phyloP scores from a whole-genome alignment of 2,888 invertebrate genomes.

The Petrolisthes cinctipes region DNA sequence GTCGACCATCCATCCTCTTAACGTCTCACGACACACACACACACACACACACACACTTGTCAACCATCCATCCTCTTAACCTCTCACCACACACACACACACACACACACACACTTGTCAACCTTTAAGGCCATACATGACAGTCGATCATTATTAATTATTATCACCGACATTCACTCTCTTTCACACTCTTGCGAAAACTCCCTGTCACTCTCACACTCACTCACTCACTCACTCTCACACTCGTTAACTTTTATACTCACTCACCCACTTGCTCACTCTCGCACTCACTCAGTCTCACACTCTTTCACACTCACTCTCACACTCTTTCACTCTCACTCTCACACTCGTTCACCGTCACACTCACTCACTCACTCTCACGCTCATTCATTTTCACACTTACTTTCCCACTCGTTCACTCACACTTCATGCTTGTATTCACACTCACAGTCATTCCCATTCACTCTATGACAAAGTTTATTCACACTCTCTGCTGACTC shows the following conservation, averaged over 20 bases:
- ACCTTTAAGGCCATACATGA: too few relatives aligned
- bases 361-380: neutral
- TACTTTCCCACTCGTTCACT: neutral
- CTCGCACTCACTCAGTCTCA: neutral
- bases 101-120: too few relatives aligned
- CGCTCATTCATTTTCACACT: neutral
- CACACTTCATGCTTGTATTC: neutral
- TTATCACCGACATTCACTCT: neutral
- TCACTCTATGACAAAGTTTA: neutral
- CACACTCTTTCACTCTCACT: neutral
- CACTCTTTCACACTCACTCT: neutral
- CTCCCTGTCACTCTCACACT: slow-evolving; percentile 6
- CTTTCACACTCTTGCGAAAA: neutral
- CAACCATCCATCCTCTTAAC: too few relatives aligned
- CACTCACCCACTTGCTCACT: neutral
- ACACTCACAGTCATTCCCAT: neutral
- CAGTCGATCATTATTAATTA: neutral
- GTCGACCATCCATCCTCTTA: too few relatives aligned
- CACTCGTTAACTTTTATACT: neutral
- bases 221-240: neutral
- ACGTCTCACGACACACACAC: too few relatives aligned
- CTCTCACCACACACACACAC: too few relatives aligned
- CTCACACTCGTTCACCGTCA: neutral
- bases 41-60: too few relatives aligned
- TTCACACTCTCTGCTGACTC: too few relatives aligned